Evolutionary conservation across 37 sponge, comb jelly and placozoan species (phyloP).

Genomic region (Diacarnus erythraeanus): DNA sequence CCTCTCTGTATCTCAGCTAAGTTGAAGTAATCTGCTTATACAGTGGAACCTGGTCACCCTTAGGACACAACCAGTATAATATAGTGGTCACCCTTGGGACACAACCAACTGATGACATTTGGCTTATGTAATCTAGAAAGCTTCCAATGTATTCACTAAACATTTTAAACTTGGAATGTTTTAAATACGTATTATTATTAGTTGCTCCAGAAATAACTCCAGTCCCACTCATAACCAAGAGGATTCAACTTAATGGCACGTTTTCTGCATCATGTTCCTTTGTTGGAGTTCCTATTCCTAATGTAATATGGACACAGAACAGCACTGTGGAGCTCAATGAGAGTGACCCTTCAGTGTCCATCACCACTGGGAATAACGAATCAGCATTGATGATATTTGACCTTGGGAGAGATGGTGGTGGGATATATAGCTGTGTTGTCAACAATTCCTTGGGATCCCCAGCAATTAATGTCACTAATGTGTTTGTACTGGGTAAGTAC

Average conservation of each 20-base stretch:
- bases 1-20: too few species aligned
- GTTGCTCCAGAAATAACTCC: too few species aligned
- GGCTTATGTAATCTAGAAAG: too few species aligned
- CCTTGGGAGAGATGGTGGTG: neutral
- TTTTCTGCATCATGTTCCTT: constrained; percentile 11
- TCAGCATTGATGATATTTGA: neutral
- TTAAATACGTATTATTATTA: too few species aligned
- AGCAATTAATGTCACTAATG: neutral
- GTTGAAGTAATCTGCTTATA: too few species aligned
- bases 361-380: neutral
- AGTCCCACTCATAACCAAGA: too few species aligned
- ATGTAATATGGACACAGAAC: constrained; percentile 20
- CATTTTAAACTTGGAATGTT: too few species aligned
- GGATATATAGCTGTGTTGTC: constrained; percentile 18
- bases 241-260: neutral
- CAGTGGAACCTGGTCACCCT: too few species aligned
- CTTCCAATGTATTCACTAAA: too few species aligned
- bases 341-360: neutral
- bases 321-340: neutral
- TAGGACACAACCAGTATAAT: too few species aligned
- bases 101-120: too few species aligned
- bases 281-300: constrained; percentile 29
- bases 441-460: constrained; percentile 17
- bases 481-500: neutral
- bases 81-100: too few species aligned